phyloP scores from a whole-genome alignment of 2,797 vertebrate species.

The Labeo calbasu region DNA sequence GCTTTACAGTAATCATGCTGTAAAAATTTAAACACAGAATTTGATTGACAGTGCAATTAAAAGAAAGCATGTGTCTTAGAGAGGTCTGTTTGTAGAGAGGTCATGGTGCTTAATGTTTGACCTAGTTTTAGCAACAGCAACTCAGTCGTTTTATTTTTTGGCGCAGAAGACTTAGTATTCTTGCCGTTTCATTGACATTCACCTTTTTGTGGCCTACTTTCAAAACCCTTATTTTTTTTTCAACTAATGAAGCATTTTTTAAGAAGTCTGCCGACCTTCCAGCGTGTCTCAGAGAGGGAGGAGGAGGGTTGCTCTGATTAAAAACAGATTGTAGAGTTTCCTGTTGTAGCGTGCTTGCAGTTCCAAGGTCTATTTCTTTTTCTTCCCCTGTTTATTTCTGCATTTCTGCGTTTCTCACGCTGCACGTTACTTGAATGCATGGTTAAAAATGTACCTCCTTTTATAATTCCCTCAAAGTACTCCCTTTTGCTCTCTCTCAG shows the following conservation, averaged over 20 bases:
- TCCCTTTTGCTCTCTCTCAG: constrained; percentile 69
- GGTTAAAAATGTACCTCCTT: neutral
- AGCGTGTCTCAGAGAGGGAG: constrained; percentile 52
- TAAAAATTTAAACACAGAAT: neutral
- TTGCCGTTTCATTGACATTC: neutral
- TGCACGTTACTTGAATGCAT: neutral
- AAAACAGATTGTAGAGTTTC: constrained; percentile 89
- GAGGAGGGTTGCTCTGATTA: constrained; percentile 79
- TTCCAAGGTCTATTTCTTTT: constrained; percentile 63
- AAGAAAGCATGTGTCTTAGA: constrained; percentile 3
- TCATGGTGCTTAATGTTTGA: constrained; percentile 17
- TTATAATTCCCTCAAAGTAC: constrained; percentile 22
- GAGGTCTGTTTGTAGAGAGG: neutral
- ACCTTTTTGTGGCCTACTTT: constrained; percentile 1
- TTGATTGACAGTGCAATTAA: neutral
- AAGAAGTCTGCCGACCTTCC: constrained; percentile 60
- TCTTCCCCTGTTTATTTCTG: constrained; percentile 36
- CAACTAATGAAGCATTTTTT: constrained; percentile 44
- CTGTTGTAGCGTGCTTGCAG: constrained; percentile 82
- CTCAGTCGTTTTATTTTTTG: neutral
- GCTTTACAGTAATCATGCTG: neutral
- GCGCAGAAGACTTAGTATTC: constrained; percentile 22
- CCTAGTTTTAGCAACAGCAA: constrained; percentile 5
- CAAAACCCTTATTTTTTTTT: constrained; percentile 25
- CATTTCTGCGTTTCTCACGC: constrained; percentile 35